Evolutionary conservation across 2,797 vertebrate species (phyloP).

Genomic region (Sebastes minor): DNA sequence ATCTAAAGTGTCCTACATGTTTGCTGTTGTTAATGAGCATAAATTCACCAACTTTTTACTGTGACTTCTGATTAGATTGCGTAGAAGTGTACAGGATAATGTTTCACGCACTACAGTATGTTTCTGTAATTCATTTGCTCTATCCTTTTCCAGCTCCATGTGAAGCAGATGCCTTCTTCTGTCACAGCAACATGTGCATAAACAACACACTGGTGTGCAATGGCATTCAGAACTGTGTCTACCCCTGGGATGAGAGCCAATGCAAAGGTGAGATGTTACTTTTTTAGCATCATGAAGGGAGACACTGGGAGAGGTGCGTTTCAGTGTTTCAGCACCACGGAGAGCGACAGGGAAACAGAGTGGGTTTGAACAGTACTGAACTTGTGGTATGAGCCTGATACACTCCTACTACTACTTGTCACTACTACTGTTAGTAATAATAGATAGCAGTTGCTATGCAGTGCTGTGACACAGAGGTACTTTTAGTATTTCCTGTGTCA

Average conservation of each 20-base stretch:
- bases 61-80: background rate
- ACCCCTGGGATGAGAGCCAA: constrained; percentile 99
- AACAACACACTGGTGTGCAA: constrained; percentile 98
- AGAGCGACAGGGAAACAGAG: constrained; percentile 17
- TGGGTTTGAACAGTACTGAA: background rate
- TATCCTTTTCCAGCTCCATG: constrained; percentile 89
- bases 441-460: background rate
- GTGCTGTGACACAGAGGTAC: background rate
- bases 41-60: background rate
- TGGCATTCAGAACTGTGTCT: constrained; percentile 97
- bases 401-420: background rate
- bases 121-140: background rate
- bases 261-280: constrained; percentile 91
- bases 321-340: background rate
- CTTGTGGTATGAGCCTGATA: background rate
- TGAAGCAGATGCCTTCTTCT: constrained; percentile 96
- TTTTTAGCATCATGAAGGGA: background rate
- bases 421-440: background rate
- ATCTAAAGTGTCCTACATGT: background rate
- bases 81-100: background rate
- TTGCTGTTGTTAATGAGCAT: background rate
- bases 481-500: background rate
- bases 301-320: background rate
- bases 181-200: constrained; percentile 99
- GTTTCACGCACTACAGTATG: background rate